These are phyloP conservation scores for Leptobrachium leishanense DNA, from an alignment of 2,113 vertebrate species.

Conservation along the genomic window DNA sequence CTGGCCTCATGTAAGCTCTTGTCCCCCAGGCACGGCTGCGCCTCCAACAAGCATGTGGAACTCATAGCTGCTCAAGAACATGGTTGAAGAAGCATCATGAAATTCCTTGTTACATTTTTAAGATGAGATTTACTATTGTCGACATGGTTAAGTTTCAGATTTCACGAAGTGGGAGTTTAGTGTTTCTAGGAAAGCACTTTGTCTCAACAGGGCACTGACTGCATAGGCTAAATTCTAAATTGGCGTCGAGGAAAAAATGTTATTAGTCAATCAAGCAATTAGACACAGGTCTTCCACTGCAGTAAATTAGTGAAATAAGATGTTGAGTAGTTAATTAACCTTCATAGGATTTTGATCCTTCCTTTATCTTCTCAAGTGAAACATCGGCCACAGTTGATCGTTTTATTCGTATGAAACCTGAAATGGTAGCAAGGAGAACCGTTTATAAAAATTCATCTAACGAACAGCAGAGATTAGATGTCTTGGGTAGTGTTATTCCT, in stretches of 20 bases:
- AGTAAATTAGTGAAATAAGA: constrained; percentile 22
- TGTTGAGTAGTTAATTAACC: constrained; percentile 29
- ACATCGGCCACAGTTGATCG: neutral
- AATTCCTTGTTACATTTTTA: too few relatives aligned
- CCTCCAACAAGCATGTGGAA: too few relatives aligned
- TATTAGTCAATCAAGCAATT: constrained; percentile 12
- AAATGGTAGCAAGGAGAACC: constrained; percentile 45
- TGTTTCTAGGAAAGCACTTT: neutral
- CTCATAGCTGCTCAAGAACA: too few relatives aligned
- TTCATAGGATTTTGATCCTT: constrained; percentile 21
- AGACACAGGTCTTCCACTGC: accelerated
- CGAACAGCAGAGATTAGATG: constrained; percentile 61
- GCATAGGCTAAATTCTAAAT: neutral
- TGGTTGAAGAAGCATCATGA: too few relatives aligned
- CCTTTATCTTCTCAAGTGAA: constrained; percentile 30
- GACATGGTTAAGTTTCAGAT: too few relatives aligned
- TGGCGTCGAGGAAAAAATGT: constrained; percentile 21
- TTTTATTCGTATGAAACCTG: neutral
- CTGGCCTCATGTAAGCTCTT: too few relatives aligned
- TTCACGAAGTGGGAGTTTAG: too few relatives aligned
- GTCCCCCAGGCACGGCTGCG: too few relatives aligned
- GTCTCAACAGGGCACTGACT: neutral
- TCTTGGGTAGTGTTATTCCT: constrained; percentile 63
- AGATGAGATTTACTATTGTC: too few relatives aligned
- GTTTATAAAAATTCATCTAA: constrained; percentile 53